Evolutionary conservation across 2,797 vertebrate genomes (phyloP), one percentile per base, ranked within the genome.

Genomic region (Hypotaenidia okinawae): DNA sequence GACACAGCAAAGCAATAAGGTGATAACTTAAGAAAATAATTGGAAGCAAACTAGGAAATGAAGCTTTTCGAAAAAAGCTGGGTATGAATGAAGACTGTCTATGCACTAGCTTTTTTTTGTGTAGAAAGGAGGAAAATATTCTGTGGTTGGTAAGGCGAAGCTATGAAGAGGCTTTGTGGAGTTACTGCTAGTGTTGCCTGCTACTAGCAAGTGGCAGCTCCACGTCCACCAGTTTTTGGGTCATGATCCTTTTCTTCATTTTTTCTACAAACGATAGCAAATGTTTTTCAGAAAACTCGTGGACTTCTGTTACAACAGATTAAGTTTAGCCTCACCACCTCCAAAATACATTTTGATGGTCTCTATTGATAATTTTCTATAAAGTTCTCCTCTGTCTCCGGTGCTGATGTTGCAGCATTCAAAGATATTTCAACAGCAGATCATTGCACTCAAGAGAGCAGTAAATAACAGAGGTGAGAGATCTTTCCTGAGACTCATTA

Each of bases 31-130:
- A 88, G 47, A 94, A 95, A 76, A 96, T 52, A 30, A 94, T 91
- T 92, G 93, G 93, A 97, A 95, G 63, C 51, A 78, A 78, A 72
- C 27, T 54, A 89, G 92, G 87, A 97, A 97, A 84, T 17, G 12
- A 87, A 77, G 33, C 25, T 83, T 83, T 77, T 1, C n/a, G 41
- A 47, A 66, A 92, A 41, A 79, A 30, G 3, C 25, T 41, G 32
- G 11, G 3, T 57, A 58, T 87, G 72, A 78, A 70, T 67, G 66
- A 85, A 89, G 21, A 33, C 23, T 61, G 35, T 30, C 47, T 59
- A 4, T 49, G 17, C 16, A 25, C 25, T 64, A 27, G 17, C 4
- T 43, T 28, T 62, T 75, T 84, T 87, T 54, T 16, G 5, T 16
- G 32, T 39, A 18, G 63, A 82, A 32, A 74, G 68, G 10, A 92